Percentiles rank a stretch among this genome's conserved stretches.
phyloP scores from a whole-genome alignment of 2,888 invertebrate genomes.

The Tipula vernalis region DNA sequence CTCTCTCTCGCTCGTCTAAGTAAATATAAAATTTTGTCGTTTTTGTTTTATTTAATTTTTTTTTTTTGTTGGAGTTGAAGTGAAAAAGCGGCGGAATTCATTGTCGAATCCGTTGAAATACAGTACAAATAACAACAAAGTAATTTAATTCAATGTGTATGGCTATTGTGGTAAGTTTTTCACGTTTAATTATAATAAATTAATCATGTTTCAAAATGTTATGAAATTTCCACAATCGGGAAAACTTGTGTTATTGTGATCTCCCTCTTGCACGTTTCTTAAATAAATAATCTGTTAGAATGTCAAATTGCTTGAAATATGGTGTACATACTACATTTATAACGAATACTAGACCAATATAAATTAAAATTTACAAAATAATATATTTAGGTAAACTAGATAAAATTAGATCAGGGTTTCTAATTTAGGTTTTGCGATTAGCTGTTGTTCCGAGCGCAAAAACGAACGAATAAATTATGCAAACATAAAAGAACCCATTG shows the following conservation, averaged over 20 bases:
- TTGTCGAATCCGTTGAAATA: neutral
- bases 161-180: slow-evolving; percentile 65
- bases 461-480: neutral
- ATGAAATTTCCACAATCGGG: neutral
- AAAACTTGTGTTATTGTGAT: neutral
- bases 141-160: slow-evolving; percentile 51
- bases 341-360: neutral
- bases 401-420: neutral
- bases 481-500: neutral
- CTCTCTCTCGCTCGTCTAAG: neutral
- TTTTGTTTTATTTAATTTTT: neutral
- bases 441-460: neutral
- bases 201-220: neutral
- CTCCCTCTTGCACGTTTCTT: neutral
- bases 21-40: neutral
- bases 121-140: neutral
- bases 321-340: neutral
- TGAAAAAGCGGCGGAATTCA: neutral
- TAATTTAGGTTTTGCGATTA: neutral
- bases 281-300: neutral
- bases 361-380: neutral
- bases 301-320: neutral
- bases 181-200: neutral
- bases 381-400: neutral
- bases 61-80: neutral